Evolutionary conservation across 2,113 vertebrate genomes (phyloP).

Genomic region (Plectropomus leopardus): DNA sequence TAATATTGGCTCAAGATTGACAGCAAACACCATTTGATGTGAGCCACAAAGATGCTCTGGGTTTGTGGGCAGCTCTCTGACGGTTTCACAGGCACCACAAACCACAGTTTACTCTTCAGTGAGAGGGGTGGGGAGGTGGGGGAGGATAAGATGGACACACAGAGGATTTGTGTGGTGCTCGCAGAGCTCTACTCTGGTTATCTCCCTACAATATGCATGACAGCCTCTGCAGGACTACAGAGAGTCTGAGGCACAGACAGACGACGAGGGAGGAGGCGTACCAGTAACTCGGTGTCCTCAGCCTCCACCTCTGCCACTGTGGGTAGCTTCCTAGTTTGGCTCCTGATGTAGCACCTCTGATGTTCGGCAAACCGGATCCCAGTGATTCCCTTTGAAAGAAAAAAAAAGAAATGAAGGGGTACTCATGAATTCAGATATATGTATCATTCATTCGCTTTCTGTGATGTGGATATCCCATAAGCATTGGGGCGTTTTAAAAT

Average conservation of each 20-base stretch:
- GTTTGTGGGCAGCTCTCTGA: slow-evolving; percentile 81
- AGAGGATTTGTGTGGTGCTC: slow-evolving; percentile 66
- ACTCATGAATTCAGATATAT: slow-evolving; percentile 70
- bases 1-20: slow-evolving; percentile 87
- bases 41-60: slow-evolving; percentile 83
- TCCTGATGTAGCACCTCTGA: slow-evolving; percentile 87
- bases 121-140: slow-evolving; percentile 63
- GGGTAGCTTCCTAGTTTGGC: slow-evolving; percentile 83
- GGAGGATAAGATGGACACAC: slow-evolving; percentile 73
- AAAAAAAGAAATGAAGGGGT: slow-evolving; percentile 53
- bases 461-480: slow-evolving; percentile 63
- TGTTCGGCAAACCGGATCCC: slow-evolving; percentile 86
- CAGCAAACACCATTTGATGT: slow-evolving; percentile 88
- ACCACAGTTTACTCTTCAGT: slow-evolving; percentile 79
- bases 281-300: slow-evolving; percentile 67
- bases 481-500: slow-evolving; percentile 36
- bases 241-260: slow-evolving; percentile 48
- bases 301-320: slow-evolving; percentile 68
- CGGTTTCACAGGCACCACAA: slow-evolving; percentile 79
- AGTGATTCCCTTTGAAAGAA: slow-evolving; percentile 85
- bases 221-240: slow-evolving; percentile 60
- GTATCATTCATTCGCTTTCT: slow-evolving; percentile 73
- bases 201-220: slow-evolving; percentile 76
- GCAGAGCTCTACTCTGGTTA: slow-evolving; percentile 62
- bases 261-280: slow-evolving; percentile 58